Evolutionary conservation across 1,140 invertebrate genomes (phyloP), one percentile per base, ranked within the genome.

Genomic region (Platorchestia sp.): DNA sequence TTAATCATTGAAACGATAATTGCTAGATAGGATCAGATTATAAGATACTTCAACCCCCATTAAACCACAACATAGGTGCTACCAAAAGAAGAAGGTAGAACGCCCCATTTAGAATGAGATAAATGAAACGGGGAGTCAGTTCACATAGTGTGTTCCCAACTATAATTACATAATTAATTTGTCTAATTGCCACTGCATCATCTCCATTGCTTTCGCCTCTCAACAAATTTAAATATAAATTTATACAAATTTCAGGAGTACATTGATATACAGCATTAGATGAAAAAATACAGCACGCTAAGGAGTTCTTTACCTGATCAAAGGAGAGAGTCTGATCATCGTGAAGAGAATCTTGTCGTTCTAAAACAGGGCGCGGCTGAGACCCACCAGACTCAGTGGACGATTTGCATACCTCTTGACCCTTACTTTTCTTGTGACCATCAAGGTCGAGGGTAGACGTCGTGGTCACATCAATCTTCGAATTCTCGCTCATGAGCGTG

Each of bases 321-420:
- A 93, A n/a, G 45, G 91, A 93, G 19, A 47, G 43, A 6, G 91
- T 93, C 36, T 44, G 91, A 44, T 93, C 91, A n/a, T 93, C 91
- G 44, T 93, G 91, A 6, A 93, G n/a, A 45, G 91, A 93, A 45
- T 93, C 44, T 44, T 93, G 91, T 40, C 91, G 44, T 44, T 93
- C 91, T 16, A 93, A 36, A 5, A 93, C 91, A 45, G 91, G 91
- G 10, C 91, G 91, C 10, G 91, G 91, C 41, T 93, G 91, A 47
- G 91, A 93, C 40, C 40, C 91, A 22, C 43, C 91, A 47, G 91
- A 93, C 16, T 93, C 91, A 0, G 45, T 45, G 36, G 91, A 93
- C 27, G 91, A 93, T 45, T 44, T 40, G 40, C 10, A 47, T 44
- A 47, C 47, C 45, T 93, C 91, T 22, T 22, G 5, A 44, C 91